phyloP scores from a whole-genome alignment of 2,113 vertebrate genomes.

The Ifrita kowaldi region DNA sequence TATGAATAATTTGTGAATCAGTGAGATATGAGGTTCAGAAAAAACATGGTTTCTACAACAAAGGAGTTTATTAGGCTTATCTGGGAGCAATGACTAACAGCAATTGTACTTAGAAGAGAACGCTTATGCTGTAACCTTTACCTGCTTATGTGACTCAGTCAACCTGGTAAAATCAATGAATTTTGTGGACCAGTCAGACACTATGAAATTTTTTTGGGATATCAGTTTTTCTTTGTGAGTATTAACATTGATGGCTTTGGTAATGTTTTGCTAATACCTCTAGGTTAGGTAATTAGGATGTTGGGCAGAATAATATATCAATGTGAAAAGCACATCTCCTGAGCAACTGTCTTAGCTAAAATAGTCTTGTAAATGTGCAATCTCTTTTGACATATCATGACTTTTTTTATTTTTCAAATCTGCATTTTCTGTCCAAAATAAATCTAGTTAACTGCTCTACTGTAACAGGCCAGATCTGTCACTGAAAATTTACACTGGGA shows the following conservation, averaged over 20 bases:
- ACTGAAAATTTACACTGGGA: slow-evolving; percentile 72
- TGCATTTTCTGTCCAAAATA: slow-evolving; percentile 69
- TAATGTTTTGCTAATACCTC: not conserved
- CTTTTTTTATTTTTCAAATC: slow-evolving; percentile 52
- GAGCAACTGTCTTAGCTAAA: not conserved
- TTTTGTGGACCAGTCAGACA: not conserved
- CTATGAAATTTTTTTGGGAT: not conserved
- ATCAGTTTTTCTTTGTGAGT: not conserved
- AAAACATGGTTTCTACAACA: not conserved
- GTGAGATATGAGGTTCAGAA: slow-evolving; percentile 1
- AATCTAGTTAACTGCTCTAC: slow-evolving; percentile 72
- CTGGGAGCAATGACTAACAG: not conserved
- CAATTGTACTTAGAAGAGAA: not conserved
- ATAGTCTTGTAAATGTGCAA: not conserved
- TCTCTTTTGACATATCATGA: slow-evolving; percentile 50
- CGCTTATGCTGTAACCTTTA: not conserved
- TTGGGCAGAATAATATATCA: not conserved
- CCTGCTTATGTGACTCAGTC: not conserved
- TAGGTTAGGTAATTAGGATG: not conserved
- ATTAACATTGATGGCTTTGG: not conserved
- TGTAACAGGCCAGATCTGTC: slow-evolving; percentile 63
- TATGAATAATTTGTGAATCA: slow-evolving; percentile 56
- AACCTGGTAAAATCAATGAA: not conserved
- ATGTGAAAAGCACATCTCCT: not conserved
- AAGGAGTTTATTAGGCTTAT: slow-evolving; percentile 8